Conservation (phyloP, 2,113 vertebrate species). For the Cephalopterus ornatus region DNA sequence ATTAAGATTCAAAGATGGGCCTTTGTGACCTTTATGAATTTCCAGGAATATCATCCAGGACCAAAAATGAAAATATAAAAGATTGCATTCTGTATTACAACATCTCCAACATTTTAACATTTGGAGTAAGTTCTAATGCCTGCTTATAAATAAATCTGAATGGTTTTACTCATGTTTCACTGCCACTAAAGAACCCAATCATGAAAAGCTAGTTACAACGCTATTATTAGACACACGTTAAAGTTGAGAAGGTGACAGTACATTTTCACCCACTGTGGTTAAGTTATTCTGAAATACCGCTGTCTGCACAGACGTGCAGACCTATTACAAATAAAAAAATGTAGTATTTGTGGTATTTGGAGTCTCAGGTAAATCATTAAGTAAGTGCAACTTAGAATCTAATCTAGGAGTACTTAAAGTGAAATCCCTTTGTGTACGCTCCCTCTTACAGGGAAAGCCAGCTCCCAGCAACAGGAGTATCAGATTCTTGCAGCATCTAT, state of each 20-base stretch:
- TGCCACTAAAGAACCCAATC: not conserved
- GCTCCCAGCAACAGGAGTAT: constrained; percentile 58
- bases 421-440: not conserved
- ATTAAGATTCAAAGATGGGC: not conserved
- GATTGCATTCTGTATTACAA: not conserved
- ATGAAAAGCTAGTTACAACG: not conserved
- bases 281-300: not conserved
- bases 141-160: not conserved
- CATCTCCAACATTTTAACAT: not conserved
- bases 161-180: not conserved
- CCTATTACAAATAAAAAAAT: not conserved
- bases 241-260: constrained; percentile 15
- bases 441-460: not conserved
- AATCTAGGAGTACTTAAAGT: not conserved
- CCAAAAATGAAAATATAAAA: not conserved
- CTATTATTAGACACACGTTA: not conserved
- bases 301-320: not conserved
- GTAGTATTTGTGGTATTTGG: not conserved
- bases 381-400: not conserved
- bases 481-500: constrained; percentile 73
- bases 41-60: not conserved
- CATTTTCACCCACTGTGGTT: not conserved
- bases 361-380: not conserved
- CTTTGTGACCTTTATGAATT: not conserved
- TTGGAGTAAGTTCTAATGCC: not conserved